A percentile compares a stretch with the other conserved stretches of the same genome.
Evolutionary conservation across 2,797 vertebrate species (phyloP).

Genomic region (Thamnophis elegans): DNA sequence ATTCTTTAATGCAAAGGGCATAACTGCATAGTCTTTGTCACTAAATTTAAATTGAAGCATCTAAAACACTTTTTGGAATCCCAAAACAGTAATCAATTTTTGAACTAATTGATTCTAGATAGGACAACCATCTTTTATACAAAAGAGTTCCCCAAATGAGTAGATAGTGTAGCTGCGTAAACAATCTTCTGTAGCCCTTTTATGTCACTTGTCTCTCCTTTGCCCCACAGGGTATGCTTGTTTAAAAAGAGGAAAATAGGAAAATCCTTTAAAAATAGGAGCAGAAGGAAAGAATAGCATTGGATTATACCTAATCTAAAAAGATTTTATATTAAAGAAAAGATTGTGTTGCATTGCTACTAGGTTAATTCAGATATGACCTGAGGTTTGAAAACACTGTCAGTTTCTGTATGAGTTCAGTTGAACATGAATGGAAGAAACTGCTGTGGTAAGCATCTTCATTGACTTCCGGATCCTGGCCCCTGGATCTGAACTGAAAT

Average conservation of each 20-base stretch:
- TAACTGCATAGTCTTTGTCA: neutral
- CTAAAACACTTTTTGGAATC: neutral
- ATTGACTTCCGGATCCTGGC: neutral
- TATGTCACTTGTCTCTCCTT: neutral
- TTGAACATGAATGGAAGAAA: neutral
- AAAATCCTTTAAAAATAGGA: neutral
- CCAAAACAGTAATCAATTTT: neutral
- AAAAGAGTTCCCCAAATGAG: neutral
- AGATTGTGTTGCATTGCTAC: neutral
- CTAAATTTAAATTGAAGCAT: neutral
- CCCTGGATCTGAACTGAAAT: neutral
- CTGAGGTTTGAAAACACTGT: neutral
- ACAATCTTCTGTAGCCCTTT: neutral
- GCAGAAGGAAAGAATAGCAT: neutral
- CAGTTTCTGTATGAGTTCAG: neutral
- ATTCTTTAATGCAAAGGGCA: constrained; percentile 5
- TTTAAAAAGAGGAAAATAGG: neutral
- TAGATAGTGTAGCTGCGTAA: neutral
- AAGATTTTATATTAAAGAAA: neutral
- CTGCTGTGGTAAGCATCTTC: neutral
- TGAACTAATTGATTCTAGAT: neutral
- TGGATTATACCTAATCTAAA: neutral
- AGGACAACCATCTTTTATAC: neutral
- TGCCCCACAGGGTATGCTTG: neutral
- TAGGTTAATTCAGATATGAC: neutral